These are phyloP conservation scores for Parapristionchus giblindavisi DNA, from an alignment of 2,888 invertebrate genomes.

Conservation along the genomic window DNA sequence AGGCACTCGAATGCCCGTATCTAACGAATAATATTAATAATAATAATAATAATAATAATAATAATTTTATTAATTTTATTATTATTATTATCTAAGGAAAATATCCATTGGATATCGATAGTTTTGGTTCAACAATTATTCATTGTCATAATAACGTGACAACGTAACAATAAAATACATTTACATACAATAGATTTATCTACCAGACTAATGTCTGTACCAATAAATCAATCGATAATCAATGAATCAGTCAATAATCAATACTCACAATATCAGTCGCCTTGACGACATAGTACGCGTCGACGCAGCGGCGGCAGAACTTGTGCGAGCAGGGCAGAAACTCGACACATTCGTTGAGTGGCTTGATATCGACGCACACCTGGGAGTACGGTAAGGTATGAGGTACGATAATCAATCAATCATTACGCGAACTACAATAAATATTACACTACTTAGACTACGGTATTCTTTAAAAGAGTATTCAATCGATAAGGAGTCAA, in stretches of 20 bases:
- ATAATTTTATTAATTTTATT: too few species aligned
- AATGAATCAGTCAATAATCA: not conserved
- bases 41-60: too few species aligned
- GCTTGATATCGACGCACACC: slow-evolving; percentile 74
- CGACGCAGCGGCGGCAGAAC: slow-evolving; percentile 76
- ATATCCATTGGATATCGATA: not conserved
- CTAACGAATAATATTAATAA: too few species aligned
- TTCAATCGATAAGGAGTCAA: too few species aligned
- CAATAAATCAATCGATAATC: not conserved
- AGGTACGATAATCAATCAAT: too few species aligned
- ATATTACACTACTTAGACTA: too few species aligned
- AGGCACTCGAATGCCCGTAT: slow-evolving; percentile 39
- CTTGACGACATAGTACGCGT: slow-evolving; percentile 72
- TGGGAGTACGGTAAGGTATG: too few species aligned
- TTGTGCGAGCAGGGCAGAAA: slow-evolving; percentile 76
- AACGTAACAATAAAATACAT: too few species aligned
- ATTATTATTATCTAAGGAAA: not conserved
- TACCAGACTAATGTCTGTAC: too few species aligned
- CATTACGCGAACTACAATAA: too few species aligned
- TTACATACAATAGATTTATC: too few species aligned
- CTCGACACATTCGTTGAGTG: slow-evolving; percentile 73
- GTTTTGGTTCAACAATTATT: not conserved
- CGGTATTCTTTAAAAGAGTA: too few species aligned
- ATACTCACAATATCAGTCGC: slow-evolving; percentile 5
- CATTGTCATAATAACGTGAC: not conserved